A percentile compares a stretch with the other conserved stretches of the same genome.
phyloP scores from a whole-genome alignment of 2,888 invertebrate genomes.

The Laothoe populi region DNA sequence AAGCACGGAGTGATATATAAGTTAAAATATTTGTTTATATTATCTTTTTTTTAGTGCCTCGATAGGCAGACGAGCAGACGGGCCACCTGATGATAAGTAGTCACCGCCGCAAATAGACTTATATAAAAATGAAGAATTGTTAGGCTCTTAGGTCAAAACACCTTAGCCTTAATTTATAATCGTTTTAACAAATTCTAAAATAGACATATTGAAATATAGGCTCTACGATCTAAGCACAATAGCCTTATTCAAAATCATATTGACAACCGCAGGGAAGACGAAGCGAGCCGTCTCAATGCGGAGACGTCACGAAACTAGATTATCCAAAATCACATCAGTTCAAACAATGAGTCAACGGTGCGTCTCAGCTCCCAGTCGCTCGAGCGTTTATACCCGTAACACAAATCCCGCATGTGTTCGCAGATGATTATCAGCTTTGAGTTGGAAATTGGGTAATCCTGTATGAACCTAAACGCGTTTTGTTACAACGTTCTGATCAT shows the following conservation, averaged over 20 bases:
- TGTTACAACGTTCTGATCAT: neutral
- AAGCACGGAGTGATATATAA: no score
- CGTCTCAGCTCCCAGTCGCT: neutral
- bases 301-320: constrained; percentile 5
- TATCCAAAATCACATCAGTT: constrained; percentile 20
- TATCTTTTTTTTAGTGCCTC: no score
- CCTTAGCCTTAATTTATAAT: no score
- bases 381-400: neutral
- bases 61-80: no score
- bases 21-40: no score
- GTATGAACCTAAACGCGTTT: neutral
- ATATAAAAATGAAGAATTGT: no score
- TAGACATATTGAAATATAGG: no score
- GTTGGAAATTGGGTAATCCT: neutral
- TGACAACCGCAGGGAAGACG: neutral
- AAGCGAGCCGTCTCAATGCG: neutral
- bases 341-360: constrained; percentile 10
- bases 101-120: no score
- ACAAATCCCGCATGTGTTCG: neutral
- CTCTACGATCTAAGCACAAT: no score
- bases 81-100: no score
- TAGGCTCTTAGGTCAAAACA: no score
- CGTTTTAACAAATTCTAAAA: no score
- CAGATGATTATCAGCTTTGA: constrained; percentile 13
- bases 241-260: constrained; percentile 1